Percentiles rank a stretch among this genome's conserved stretches.
These are phyloP conservation scores for Pseudochirops cupreus DNA, from an alignment of 2,797 vertebrate species.

Conservation along the genomic window DNA sequence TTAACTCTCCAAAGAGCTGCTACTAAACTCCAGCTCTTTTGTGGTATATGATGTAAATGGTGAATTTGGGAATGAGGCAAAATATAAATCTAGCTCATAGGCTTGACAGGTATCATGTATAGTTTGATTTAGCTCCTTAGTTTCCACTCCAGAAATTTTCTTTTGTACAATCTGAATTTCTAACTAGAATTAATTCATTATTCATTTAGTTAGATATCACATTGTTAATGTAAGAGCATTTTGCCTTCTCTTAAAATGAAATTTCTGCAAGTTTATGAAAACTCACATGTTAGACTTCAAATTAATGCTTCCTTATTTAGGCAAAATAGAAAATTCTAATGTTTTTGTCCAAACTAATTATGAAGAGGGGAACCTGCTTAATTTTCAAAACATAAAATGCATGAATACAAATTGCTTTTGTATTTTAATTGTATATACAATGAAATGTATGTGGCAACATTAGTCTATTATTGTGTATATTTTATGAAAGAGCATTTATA, in stretches of 20 bases:
- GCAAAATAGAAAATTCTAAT: no score
- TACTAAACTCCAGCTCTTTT: not conserved
- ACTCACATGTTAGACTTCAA: not conserved
- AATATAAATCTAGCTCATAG: not conserved
- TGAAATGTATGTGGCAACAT: not conserved
- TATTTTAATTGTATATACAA: not conserved
- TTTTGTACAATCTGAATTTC: not conserved
- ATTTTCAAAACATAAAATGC: not conserved
- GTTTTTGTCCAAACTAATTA: not conserved
- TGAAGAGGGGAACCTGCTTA: not conserved
- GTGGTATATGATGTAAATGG: not conserved
- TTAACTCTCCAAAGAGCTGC: not conserved
- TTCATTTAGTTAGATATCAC: not conserved
- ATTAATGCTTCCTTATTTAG: not conserved
- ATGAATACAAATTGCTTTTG: not conserved
- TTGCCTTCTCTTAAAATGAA: not conserved
- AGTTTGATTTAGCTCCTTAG: not conserved
- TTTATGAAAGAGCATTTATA: not conserved
- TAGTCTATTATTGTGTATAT: not conserved
- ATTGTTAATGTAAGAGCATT: not conserved
- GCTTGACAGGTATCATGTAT: not conserved
- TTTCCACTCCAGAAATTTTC: not conserved
- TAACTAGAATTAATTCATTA: conserved; percentile 11
- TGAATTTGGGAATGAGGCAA: not conserved
- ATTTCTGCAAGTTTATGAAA: not conserved